These are phyloP conservation scores for Rhadina sibilatrix DNA, from an alignment of 2,113 vertebrate genomes.

Conservation along the genomic window DNA sequence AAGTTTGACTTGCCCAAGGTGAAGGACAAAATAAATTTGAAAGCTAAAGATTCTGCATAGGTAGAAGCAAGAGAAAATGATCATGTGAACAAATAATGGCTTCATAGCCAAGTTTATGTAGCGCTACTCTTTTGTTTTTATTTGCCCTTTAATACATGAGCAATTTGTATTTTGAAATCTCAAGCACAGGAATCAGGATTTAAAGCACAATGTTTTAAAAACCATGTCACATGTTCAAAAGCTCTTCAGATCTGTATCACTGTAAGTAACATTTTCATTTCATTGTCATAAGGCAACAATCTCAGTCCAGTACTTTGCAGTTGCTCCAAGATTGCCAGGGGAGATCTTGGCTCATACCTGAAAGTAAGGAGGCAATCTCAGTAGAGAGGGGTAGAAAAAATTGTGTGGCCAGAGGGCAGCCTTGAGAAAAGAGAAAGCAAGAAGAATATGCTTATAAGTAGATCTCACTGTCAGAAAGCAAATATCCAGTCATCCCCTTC, in stretches of 20 bases:
- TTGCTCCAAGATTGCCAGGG: not conserved
- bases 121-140: not conserved
- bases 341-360: not conserved
- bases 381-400: not conserved
- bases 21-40: not conserved
- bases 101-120: not conserved
- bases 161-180: not conserved
- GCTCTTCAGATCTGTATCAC: not conserved
- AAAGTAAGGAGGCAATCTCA: not conserved
- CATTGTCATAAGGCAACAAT: not conserved
- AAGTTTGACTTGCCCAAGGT: not conserved
- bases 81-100: not conserved
- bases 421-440: not conserved
- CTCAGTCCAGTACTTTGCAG: not conserved
- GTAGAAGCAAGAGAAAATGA: not conserved
- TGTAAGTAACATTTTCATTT: not conserved
- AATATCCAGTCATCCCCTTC: not conserved
- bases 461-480: not conserved
- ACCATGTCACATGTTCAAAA: not conserved
- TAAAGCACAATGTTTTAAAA: not conserved
- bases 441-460: not conserved
- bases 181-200: not conserved
- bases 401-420: not conserved
- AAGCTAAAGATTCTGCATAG: not conserved
- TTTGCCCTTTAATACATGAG: not conserved